Evolutionary conservation across 2,113 vertebrate species (phyloP), one percentile per base, ranked within the genome.

Genomic region (Cottus gobio): DNA sequence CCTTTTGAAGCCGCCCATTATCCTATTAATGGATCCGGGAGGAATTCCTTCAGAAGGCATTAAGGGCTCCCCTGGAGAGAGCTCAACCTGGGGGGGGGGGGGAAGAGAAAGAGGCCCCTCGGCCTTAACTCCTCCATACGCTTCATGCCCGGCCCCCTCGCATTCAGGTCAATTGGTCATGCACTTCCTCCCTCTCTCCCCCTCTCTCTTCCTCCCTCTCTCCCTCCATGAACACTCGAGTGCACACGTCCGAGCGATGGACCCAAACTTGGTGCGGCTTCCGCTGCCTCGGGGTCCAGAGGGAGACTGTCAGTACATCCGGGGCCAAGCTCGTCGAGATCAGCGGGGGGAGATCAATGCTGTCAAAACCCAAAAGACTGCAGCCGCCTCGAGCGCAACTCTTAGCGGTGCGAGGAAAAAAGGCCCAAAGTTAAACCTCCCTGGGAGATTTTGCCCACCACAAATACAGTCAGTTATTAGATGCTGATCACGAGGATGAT

Each of bases 41-140:
- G 84, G 85, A 90, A 93, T 90, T 91, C 92, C 91, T 81, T 91
- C 64, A 89, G 74, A 87, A 74, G 89, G 85, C 71, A 89, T 91
- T 88, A 89, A 78, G 63, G 71, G 63, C 77, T 75, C 77, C 88
- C 85, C 61, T 62, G 74, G 64, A 79, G 87, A 89, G 86, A 77
- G 48, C 73, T 74, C 62, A 82, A 82, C 60, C 68, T 80, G 46
- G 36, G 63, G 50, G 30, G 66, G 42, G 48, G 22, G 36, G 34
- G 24, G 30, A 48, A 42, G 28, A 71, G 39, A 63, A 80, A 80
- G 84, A 71, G 76, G 76, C 74, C 79, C 52, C 75, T 34, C 18
- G 0, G 52, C 30, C 42, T 84, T 79, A 63, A 84, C 34, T 71
- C 52, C 42, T 50, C 37, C 31, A 71, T 80, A 63, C 0, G 28